A percentile compares a stretch with the other conserved stretches of the same genome.
Conservation (phyloP, 1,140 invertebrate genomes). For the Drosophila pseudoananassae region DNA sequence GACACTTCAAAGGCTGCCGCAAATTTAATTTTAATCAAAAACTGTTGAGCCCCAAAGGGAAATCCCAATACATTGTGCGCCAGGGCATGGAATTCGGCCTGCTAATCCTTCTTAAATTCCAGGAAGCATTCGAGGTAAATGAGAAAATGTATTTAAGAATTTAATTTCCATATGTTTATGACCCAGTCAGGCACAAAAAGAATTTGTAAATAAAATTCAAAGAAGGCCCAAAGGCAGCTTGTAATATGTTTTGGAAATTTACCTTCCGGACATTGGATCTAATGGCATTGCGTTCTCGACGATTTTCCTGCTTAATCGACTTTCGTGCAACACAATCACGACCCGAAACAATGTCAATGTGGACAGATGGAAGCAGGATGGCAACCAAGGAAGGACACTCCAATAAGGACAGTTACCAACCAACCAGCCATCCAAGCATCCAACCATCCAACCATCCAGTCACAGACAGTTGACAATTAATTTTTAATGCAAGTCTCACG, state of each 20-base stretch:
- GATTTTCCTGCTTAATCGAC: slow-evolving; percentile 40
- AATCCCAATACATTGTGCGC: slow-evolving; percentile 46
- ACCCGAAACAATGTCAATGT: slow-evolving; percentile 36
- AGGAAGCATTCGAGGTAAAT: slow-evolving; percentile 3
- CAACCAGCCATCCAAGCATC: neutral
- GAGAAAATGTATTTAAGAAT: slow-evolving; percentile 19
- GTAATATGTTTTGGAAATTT: slow-evolving; percentile 6
- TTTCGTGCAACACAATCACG: slow-evolving; percentile 41
- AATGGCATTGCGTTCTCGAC: neutral
- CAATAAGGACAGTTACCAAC: neutral
- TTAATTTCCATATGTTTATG: slow-evolving; percentile 36
- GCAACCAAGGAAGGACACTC: slow-evolving; percentile 13
- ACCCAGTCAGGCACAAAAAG: slow-evolving; percentile 6
- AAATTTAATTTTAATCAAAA: slow-evolving; percentile 71
- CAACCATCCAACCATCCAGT: neutral
- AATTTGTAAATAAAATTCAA: slow-evolving; percentile 4
- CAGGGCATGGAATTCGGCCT: slow-evolving; percentile 10
- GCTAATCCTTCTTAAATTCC: slow-evolving; percentile 27
- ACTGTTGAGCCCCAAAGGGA: slow-evolving; percentile 33
- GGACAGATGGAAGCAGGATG: neutral
- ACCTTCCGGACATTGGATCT: neutral
- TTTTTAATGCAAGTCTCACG: slow-evolving; percentile 67
- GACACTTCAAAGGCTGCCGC: slow-evolving; percentile 55
- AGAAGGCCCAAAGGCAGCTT: neutral
- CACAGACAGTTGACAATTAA: slow-evolving; percentile 64